Percentiles rank a stretch among this genome's conserved stretches.
These are phyloP conservation scores for Aix galericulata DNA, from an alignment of 2,113 vertebrate genomes.

Conservation along the genomic window DNA sequence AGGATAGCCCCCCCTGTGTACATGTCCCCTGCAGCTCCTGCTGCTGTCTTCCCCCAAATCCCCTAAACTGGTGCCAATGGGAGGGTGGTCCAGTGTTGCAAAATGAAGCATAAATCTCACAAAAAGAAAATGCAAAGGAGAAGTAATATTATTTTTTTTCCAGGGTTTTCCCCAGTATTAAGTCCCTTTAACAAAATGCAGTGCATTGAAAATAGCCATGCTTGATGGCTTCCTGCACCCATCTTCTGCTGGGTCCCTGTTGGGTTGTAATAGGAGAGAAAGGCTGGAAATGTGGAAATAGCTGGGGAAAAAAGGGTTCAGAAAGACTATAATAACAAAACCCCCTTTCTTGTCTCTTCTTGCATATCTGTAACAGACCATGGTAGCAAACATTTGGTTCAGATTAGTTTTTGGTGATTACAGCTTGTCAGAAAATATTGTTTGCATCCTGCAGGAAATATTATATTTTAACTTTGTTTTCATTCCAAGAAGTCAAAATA, in stretches of 20 bases:
- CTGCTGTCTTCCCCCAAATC: not conserved
- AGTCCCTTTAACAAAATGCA: not conserved
- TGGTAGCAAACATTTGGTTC: conserved; percentile 2
- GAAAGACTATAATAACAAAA: not conserved
- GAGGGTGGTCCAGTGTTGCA: not conserved
- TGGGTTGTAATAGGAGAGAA: not conserved
- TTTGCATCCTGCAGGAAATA: conserved; percentile 33
- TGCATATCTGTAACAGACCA: fast-evolving
- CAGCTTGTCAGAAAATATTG: conserved; percentile 43
- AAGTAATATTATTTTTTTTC: fast-evolving
- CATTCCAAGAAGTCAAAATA: conserved; percentile 39
- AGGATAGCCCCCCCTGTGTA: not conserved
- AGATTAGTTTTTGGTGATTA: not conserved
- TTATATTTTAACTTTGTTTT: conserved; percentile 8
- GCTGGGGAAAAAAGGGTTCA: not conserved
- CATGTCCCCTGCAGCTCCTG: not conserved
- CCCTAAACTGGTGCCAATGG: not conserved
- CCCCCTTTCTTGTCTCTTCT: not conserved
- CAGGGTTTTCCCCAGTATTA: fast-evolving
- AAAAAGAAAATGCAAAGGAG: not conserved
- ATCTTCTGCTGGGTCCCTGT: not conserved
- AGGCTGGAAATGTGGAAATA: not conserved
- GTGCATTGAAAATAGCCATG: not conserved
- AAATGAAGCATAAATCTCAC: not conserved
- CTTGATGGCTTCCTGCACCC: not conserved